phyloP scores from a whole-genome alignment of 2,113 vertebrate species.

The Myrmophylax atrothorax region DNA sequence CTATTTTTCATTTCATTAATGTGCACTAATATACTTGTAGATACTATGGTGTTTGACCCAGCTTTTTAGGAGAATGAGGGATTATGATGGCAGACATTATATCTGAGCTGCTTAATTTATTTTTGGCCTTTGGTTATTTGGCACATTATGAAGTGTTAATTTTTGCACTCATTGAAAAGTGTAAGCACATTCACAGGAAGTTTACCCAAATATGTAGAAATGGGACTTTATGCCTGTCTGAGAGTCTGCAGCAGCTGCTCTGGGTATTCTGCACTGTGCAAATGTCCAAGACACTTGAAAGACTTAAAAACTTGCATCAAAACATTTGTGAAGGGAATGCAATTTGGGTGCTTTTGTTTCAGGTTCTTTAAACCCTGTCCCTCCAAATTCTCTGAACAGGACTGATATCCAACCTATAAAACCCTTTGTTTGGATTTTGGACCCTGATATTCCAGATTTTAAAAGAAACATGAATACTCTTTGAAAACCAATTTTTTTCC shows the following conservation, averaged over 20 bases:
- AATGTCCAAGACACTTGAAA: neutral
- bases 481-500: neutral
- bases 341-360: neutral
- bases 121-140: slow-evolving; percentile 38
- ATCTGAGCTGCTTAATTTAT: slow-evolving; percentile 21
- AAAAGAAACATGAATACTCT: neutral
- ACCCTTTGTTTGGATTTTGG: neutral
- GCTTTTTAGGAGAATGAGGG: neutral
- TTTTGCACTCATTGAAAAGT: slow-evolving; percentile 11
- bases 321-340: neutral
- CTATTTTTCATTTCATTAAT: neutral
- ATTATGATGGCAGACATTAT: neutral
- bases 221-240: neutral
- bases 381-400: neutral
- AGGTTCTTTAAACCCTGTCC: neutral
- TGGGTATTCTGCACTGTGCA: neutral
- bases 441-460: neutral
- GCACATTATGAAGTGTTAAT: slow-evolving; percentile 23
- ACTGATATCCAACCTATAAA: neutral
- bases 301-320: neutral
- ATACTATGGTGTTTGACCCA: neutral
- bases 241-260: neutral
- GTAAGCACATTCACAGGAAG: neutral
- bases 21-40: neutral
- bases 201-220: slow-evolving; percentile 19